phyloP scores from a whole-genome alignment of 2,797 vertebrate species.

The Eupleurogrammus muticus region DNA sequence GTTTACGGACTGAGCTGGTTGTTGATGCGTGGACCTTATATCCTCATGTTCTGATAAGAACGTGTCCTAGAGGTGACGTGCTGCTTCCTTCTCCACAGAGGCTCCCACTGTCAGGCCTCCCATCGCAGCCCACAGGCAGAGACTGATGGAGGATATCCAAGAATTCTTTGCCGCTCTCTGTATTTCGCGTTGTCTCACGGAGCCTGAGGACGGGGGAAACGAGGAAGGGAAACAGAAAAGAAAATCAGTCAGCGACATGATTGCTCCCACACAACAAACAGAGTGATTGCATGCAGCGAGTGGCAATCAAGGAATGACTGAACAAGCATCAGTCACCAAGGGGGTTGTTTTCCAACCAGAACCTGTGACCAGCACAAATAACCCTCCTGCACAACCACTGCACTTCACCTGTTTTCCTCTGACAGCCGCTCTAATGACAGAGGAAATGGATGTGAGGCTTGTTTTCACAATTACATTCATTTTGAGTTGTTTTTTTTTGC shows the following conservation, averaged over 20 bases:
- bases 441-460: constrained; percentile 8
- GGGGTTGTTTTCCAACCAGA: constrained; percentile 19
- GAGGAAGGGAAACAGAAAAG: constrained; percentile 30
- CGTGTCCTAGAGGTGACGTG: not conserved
- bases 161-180: not conserved
- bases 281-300: constrained; percentile 1
- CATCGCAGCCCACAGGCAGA: not conserved
- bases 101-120: not conserved
- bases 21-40: constrained; percentile 4
- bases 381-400: constrained; percentile 10
- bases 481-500: not conserved
- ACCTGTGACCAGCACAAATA: constrained; percentile 41
- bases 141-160: constrained; percentile 3
- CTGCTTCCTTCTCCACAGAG: not conserved
- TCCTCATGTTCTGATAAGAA: not conserved
- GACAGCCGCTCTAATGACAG: constrained; percentile 20
- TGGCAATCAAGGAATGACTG: constrained; percentile 37
- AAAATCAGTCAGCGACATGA: constrained; percentile 33
- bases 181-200: constrained; percentile 19
- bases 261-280: constrained; percentile 20
- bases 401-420: not conserved
- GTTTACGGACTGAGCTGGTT: not conserved
- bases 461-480: not conserved
- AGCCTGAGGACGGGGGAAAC: constrained; percentile 38
- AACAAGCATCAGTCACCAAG: constrained; percentile 34